Base-by-base conservation (phyloP, 2,113 vertebrate genomes). In the Boulengerochromis microlepis region DNA sequence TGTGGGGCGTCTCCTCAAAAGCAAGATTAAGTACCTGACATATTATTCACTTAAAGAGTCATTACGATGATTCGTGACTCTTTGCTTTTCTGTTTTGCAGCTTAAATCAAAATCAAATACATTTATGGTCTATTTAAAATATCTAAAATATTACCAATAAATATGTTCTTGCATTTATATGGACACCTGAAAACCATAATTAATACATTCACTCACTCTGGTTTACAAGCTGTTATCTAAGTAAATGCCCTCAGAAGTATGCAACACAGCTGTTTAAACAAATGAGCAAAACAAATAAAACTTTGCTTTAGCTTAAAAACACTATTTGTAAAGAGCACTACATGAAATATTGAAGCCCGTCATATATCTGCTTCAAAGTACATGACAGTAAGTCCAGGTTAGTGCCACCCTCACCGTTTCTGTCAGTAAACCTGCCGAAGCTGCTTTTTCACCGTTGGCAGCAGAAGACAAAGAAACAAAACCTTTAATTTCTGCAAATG, bases 11-110 rank as follows among this genome's bases (percentile, higher is more conserved):
- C 88, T 91, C 84, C 87, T 90, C 78, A 69, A 92, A 87, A 69
- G 87, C 74, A 89, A 89, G 85, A 92, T 90, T 26, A 90, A 82
- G 84, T 7, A 8, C 74, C 82, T 29, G 86, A 78, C 89, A 89
- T 61, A 53, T 88, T 52, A n/a, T 91, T 80, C 84, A 82, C 86
- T 71, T 47, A 47, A 33, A 69, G 38, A 22, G 61, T 33, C 74
- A 64, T 35, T 22, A 29, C 10, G 5, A 11, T 24, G 6, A 57
- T 19, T 19, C 26, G 16, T 50, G 71, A 31, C 33, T 9, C 31
- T 56, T 2, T 12, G 53, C 10, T 33, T 71, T 81, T 47, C 38
- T 81, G 3, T 31, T 8, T 10, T 50, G 22, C 59, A 56, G 10
- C 80, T 82, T 15, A 19, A 81, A 12, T 40, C n/a, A 38, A 8